Percentiles rank a stretch among this genome's conserved stretches.
phyloP scores from a whole-genome alignment of 2,797 vertebrate species.

The Enteromius thamalakanensis region DNA sequence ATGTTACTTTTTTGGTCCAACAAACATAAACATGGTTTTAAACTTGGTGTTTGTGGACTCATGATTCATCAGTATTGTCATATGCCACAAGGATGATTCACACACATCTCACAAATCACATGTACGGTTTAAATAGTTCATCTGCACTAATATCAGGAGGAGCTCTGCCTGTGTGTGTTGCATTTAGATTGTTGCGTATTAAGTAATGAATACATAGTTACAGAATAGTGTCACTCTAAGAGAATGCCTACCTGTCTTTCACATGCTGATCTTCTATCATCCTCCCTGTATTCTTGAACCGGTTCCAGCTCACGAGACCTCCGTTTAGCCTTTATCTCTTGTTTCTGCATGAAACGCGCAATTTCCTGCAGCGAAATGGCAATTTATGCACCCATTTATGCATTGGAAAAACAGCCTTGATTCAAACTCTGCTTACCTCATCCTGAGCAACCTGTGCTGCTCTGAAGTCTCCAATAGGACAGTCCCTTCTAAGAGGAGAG shows the following conservation, averaged over 20 bases:
- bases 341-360: conserved; percentile 82
- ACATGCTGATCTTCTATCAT: conserved; percentile 61
- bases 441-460: conserved; percentile 82
- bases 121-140: background rate
- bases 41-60: background rate
- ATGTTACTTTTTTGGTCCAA: background rate
- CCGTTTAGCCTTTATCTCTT: conserved; percentile 77
- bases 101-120: too few species aligned
- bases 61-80: too few species aligned
- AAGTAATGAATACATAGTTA: background rate
- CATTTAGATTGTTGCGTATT: background rate
- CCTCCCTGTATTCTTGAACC: conserved; percentile 67
- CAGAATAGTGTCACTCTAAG: background rate
- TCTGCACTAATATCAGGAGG: background rate
- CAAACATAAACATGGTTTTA: background rate
- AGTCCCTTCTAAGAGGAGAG: conserved; percentile 32
- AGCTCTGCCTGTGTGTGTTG: background rate
- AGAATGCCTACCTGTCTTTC: conserved; percentile 68
- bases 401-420: background rate
- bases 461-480: conserved; percentile 74
- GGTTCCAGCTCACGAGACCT: conserved; percentile 72
- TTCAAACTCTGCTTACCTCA: conserved; percentile 68
- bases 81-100: too few species aligned
- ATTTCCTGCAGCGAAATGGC: conserved; percentile 73
- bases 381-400: background rate